phyloP scores from a whole-genome alignment of 2,797 vertebrate genomes.

The Anabacerthia variegaticeps region DNA sequence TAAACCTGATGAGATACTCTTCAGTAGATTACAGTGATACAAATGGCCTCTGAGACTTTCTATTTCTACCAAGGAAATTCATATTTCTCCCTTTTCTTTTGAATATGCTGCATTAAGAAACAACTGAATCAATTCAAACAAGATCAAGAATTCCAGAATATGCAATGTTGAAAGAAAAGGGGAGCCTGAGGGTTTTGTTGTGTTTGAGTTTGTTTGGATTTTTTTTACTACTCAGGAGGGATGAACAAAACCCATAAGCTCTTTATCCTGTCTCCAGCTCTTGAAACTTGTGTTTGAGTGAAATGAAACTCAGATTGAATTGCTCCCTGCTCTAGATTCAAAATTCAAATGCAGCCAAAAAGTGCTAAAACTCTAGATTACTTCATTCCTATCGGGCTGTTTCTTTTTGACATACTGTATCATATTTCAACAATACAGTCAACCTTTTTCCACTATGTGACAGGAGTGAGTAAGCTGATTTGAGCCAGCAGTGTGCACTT shows the following conservation, averaged over 20 bases:
- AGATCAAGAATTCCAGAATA: not conserved
- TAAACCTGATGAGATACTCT: constrained; percentile 1
- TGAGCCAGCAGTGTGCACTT: not conserved
- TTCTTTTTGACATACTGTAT: not conserved
- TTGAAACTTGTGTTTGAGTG: not conserved
- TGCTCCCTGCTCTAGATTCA: not conserved
- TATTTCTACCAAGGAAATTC: not conserved
- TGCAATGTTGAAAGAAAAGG: not conserved
- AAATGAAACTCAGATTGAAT: not conserved
- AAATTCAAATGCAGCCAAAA: not conserved
- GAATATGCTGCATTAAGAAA: not conserved
- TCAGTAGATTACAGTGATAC: not conserved
- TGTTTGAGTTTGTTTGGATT: not conserved
- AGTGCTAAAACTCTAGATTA: not conserved
- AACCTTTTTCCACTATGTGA: not conserved
- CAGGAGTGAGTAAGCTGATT: not conserved
- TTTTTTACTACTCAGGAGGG: not conserved
- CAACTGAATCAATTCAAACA: not conserved
- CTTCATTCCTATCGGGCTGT: not conserved
- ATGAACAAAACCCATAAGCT: not conserved
- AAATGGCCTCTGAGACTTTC: not conserved
- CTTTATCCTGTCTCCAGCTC: not conserved
- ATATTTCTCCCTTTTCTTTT: not conserved
- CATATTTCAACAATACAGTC: not conserved
- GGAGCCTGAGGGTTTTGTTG: fast-evolving